Evolutionary conservation across 2,888 invertebrate species (phyloP).

Genomic region (Sphinx pinastri): DNA sequence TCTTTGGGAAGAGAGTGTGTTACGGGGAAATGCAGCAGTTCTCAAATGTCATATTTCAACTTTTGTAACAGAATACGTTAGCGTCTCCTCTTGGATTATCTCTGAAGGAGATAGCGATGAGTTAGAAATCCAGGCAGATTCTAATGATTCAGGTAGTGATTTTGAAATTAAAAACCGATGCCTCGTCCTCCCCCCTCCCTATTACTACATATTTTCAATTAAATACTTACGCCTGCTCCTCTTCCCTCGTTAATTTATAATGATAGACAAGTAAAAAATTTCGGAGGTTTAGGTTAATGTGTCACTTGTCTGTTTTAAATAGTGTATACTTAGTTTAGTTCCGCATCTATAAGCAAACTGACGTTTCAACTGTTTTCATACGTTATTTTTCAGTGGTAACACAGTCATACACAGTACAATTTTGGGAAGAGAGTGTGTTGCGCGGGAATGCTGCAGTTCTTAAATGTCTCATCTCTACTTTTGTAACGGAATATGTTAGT

Average conservation of each 20-base stretch:
- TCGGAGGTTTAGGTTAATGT: no score
- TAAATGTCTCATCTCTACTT: conserved; percentile 97
- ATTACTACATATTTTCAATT: no score
- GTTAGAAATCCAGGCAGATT: conserved; percentile 15
- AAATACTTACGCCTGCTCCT: no score
- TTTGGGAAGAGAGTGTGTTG: conserved; percentile 96
- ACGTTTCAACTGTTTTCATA: no score
- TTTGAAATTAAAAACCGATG: background rate
- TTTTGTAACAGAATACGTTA: conserved; percentile 96
- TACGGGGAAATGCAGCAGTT: conserved; percentile 94
- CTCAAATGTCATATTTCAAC: conserved; percentile 97
- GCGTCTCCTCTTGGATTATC: conserved; percentile 93
- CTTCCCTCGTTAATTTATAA: background rate
- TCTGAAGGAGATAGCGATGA: conserved; percentile 82
- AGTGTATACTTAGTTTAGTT: no score
- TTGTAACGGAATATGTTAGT: conserved; percentile 95
- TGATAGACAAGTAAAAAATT: background rate
- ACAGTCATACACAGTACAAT: conserved; percentile 94
- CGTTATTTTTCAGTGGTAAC: conserved; percentile 90
- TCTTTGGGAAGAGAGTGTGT: conserved; percentile 96
- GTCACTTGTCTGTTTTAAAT: no score
- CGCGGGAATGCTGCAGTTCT: conserved; percentile 95
- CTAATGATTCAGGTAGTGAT: conserved; percentile 9
- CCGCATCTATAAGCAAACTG: no score
- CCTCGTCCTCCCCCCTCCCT: background rate